phyloP scores from a whole-genome alignment of 2,888 invertebrate species.

The Trissolcus japonicus region DNA sequence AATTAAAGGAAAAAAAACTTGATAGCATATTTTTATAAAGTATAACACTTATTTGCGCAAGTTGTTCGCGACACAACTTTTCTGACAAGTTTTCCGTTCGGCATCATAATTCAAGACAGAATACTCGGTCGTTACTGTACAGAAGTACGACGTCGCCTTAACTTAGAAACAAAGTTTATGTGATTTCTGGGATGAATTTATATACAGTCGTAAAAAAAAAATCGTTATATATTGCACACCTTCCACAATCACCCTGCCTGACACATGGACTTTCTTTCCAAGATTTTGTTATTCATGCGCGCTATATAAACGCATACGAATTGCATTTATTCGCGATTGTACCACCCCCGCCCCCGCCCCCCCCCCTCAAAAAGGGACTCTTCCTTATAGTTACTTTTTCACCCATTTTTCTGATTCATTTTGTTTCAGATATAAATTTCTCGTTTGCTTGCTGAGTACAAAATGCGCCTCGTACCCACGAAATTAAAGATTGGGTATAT shows the following conservation, averaged over 20 bases:
- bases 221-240: constrained; percentile 14
- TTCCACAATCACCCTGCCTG: constrained; percentile 6
- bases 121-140: constrained; percentile 51
- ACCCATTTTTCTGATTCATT: constrained; percentile 2
- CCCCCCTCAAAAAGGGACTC: too few species aligned
- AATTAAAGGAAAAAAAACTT: not conserved
- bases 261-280: constrained; percentile 37
- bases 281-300: constrained; percentile 19
- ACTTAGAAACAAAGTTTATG: constrained; percentile 45
- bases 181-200: constrained; percentile 25
- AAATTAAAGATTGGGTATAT: constrained; percentile 8
- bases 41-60: constrained; percentile 15
- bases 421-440: constrained; percentile 4
- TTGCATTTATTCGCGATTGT: constrained; percentile 12
- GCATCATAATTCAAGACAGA: constrained; percentile 6
- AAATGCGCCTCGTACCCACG: constrained; percentile 11
- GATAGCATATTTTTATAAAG: constrained; percentile 29
- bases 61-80: not conserved
- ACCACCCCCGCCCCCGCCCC: not conserved
- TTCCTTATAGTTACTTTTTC: too few species aligned
- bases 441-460: constrained; percentile 25
- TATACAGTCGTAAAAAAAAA: constrained; percentile 19
- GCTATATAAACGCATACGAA: constrained; percentile 26
- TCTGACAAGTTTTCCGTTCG: constrained; percentile 15
- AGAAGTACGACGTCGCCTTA: constrained; percentile 50